Conservation (phyloP, 2,797 vertebrate genomes). For the Mycteria americana region DNA sequence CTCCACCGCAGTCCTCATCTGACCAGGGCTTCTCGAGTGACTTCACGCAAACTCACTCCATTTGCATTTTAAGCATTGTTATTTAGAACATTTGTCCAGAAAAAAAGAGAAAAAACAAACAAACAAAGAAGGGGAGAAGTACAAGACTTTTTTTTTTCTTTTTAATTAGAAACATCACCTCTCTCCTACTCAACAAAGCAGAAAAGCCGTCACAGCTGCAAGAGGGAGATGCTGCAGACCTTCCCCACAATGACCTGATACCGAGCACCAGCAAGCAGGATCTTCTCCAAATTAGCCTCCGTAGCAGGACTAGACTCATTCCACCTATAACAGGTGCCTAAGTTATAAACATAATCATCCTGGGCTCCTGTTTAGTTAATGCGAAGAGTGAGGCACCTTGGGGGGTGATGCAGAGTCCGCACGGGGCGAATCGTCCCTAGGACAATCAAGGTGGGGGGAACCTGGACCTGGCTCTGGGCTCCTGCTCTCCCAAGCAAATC, state of each 20-base stretch:
- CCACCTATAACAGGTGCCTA: neutral
- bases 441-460: neutral
- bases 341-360: neutral
- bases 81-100: neutral
- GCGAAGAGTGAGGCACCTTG: neutral
- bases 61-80: neutral
- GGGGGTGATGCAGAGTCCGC: neutral
- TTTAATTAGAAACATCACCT: conserved; percentile 40
- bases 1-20: neutral
- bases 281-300: neutral
- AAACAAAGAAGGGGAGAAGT: conserved; percentile 28
- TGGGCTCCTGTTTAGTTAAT: neutral
- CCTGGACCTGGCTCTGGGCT: neutral
- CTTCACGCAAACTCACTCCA: neutral
- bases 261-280: neutral
- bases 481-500: neutral
- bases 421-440: rapidly evolving
- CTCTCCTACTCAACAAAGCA: neutral
- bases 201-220: neutral
- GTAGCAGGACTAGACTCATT: neutral
- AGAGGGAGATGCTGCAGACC: neutral
- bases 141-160: neutral
- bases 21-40: neutral
- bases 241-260: neutral
- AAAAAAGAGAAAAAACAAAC: neutral